These are phyloP conservation scores for Andrena praecox DNA, from an alignment of 2,888 invertebrate genomes.

Conservation along the genomic window DNA sequence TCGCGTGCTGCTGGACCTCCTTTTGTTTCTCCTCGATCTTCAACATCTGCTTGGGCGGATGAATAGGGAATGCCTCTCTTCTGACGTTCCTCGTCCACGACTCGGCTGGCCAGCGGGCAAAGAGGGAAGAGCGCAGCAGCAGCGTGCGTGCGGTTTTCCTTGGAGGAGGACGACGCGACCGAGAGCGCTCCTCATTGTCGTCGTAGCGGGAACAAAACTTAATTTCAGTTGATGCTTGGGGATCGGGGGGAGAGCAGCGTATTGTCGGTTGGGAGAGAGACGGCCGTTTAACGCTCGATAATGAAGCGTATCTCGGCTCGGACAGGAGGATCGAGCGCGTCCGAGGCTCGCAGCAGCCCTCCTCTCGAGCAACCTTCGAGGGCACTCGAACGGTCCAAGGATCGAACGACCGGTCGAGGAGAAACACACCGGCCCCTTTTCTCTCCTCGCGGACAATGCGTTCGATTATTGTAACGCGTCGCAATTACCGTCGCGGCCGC, in stretches of 20 bases:
- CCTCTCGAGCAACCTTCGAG: conserved; percentile 62
- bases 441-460: conserved; percentile 57
- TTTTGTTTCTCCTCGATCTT: conserved; percentile 34
- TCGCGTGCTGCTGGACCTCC: not conserved
- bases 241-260: conserved; percentile 47
- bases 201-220: conserved; percentile 70
- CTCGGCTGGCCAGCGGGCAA: conserved; percentile 15
- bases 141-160: conserved; percentile 33
- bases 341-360: conserved; percentile 44
- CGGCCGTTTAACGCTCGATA: conserved; percentile 70
- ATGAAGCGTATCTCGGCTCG: conserved; percentile 61
- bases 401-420: conserved; percentile 47
- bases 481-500: conserved; percentile 51
- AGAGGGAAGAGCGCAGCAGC: conserved; percentile 1
- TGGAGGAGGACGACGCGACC: conserved; percentile 6
- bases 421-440: conserved; percentile 51
- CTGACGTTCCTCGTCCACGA: not conserved
- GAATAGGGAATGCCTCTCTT: conserved; percentile 10
- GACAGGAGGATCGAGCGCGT: conserved; percentile 50
- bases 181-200: conserved; percentile 67
- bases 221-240: conserved; percentile 46
- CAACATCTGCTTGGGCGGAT: conserved; percentile 45
- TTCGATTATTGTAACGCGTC: conserved; percentile 63
- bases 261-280: conserved; percentile 65
- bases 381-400: conserved; percentile 53